phyloP scores from a whole-genome alignment of 2,797 vertebrate species.

The Schizothorax lantsangensis region DNA sequence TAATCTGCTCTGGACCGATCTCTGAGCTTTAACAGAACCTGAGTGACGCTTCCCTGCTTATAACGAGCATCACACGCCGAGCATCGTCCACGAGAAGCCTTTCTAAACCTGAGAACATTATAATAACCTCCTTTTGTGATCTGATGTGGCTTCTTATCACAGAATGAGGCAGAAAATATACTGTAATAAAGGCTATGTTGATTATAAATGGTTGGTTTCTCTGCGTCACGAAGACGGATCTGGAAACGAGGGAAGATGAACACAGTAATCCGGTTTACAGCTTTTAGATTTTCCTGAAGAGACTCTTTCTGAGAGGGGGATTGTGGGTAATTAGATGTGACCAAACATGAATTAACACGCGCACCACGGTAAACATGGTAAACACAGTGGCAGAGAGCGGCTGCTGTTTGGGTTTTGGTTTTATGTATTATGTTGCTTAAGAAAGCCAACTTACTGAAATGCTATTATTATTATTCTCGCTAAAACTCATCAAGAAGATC shows the following conservation, averaged over 20 bases:
- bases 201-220: neutral
- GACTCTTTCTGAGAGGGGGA: neutral
- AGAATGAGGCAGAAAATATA: too few species aligned
- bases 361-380: neutral
- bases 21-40: neutral
- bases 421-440: neutral
- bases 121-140: too few species aligned
- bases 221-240: neutral
- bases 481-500: too few species aligned
- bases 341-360: neutral
- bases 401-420: neutral
- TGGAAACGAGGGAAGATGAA: neutral
- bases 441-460: too few species aligned
- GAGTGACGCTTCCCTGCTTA: neutral
- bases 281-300: neutral
- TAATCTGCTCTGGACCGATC: neutral
- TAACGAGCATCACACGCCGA: too few species aligned
- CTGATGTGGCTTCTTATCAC: too few species aligned
- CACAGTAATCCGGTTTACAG: conserved; percentile 21
- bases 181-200: too few species aligned
- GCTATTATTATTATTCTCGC: too few species aligned
- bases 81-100: too few species aligned
- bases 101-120: too few species aligned
- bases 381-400: neutral
- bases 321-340: conserved; percentile 30